Conservation (phyloP, 2,888 invertebrate species). For the Caenorhabditis sp. region DNA sequence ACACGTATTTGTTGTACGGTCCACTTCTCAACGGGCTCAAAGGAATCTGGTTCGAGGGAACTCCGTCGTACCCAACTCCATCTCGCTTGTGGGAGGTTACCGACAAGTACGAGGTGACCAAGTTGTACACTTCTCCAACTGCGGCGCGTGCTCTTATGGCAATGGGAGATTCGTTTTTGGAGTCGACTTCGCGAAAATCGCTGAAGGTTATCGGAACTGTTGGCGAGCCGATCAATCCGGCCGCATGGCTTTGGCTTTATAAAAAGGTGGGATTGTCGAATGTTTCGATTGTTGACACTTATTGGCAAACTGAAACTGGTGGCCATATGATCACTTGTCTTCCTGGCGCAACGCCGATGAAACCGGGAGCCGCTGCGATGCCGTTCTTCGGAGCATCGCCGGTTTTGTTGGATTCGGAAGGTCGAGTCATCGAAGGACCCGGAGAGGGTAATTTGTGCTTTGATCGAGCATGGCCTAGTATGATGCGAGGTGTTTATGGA, state of each 20-base stretch:
- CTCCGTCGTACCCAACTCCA: conserved; percentile 91
- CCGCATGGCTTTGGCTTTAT: conserved; percentile 73
- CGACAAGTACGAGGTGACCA: conserved; percentile 85
- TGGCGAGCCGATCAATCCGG: conserved; percentile 97
- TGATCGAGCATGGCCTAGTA: conserved; percentile 94
- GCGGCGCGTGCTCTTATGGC: conserved; percentile 95
- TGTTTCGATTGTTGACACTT: conserved; percentile 91
- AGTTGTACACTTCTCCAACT: conserved; percentile 98
- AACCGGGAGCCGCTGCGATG: conserved; percentile 96
- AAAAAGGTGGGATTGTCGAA: conserved; percentile 72
- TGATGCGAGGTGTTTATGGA: conserved; percentile 91
- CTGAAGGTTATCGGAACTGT: conserved; percentile 90
- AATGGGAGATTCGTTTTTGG: conserved; percentile 85
- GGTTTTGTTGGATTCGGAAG: conserved; percentile 85
- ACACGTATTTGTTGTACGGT: conserved; percentile 81
- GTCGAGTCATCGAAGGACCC: conserved; percentile 55
- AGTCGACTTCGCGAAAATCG: conserved; percentile 74
- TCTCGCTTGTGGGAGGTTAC: conserved; percentile 91
- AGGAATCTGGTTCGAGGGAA: conserved; percentile 89
- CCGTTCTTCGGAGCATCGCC: conserved; percentile 97
- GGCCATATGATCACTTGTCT: conserved; percentile 94
- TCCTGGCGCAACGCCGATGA: conserved; percentile 94
- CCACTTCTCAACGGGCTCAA: conserved; percentile 92
- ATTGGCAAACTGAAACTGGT: conserved; percentile 99
- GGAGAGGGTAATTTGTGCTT: conserved; percentile 76